Conservation (phyloP, 2,797 vertebrate species). For the Enteromius argenteus region DNA sequence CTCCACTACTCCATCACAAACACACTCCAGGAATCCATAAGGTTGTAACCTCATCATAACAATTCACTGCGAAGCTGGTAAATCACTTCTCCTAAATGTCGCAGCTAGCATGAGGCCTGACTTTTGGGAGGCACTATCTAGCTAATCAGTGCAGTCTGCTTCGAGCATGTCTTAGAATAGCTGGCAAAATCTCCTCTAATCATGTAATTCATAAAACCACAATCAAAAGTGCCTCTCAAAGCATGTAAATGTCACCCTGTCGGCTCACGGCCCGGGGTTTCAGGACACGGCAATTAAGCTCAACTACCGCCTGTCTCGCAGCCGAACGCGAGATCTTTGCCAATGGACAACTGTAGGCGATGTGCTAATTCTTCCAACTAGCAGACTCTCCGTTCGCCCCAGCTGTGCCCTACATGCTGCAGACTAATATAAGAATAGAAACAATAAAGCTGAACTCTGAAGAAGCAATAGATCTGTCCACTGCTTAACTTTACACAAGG, state of each 20-base stretch:
- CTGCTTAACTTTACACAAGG: slow-evolving; percentile 27
- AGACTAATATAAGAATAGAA: slow-evolving; percentile 43
- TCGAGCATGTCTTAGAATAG: slow-evolving; percentile 36
- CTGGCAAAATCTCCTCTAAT: slow-evolving; percentile 54
- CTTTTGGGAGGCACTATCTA: slow-evolving; percentile 31
- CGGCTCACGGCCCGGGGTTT: slow-evolving; percentile 22
- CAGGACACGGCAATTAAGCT: slow-evolving; percentile 49
- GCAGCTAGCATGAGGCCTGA: slow-evolving; percentile 19
- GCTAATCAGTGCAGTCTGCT: slow-evolving; percentile 53
- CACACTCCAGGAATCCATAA: slow-evolving; percentile 54
- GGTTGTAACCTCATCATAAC: slow-evolving; percentile 61
- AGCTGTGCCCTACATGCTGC: slow-evolving; percentile 9
- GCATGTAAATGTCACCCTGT: slow-evolving; percentile 57
- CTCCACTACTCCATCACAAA: slow-evolving; percentile 48
- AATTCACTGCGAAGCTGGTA: slow-evolving; percentile 52
- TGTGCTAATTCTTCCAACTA: slow-evolving; percentile 42
- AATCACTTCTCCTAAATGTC: slow-evolving; percentile 49
- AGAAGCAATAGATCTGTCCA: slow-evolving; percentile 8
- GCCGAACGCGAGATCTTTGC: slow-evolving; percentile 1
- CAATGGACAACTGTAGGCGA: slow-evolving; percentile 31
- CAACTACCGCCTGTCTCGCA: slow-evolving; percentile 15
- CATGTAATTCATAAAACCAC: slow-evolving; percentile 52
- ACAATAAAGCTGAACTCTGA: slow-evolving; percentile 31
- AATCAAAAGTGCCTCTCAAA: slow-evolving; percentile 50
- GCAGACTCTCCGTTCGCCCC: slow-evolving; percentile 19